Base-by-base conservation (phyloP, 2,888 invertebrate genomes). In the Hirtodrosophila histrioides region DNA sequence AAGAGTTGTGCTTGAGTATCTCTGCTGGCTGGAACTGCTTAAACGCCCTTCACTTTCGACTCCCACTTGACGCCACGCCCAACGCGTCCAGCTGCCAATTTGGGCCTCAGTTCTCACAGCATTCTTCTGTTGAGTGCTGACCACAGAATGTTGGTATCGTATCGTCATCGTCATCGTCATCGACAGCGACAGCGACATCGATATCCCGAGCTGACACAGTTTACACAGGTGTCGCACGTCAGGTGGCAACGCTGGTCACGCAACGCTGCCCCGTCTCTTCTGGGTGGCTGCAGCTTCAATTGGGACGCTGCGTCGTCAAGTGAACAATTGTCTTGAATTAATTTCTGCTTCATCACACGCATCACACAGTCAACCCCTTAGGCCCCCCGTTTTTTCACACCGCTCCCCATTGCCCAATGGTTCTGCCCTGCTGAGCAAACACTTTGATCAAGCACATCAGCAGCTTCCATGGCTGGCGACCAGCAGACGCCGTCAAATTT, bases 401-500 rank as follows among this genome's bases (percentile, higher is more conserved):
- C 81, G 69, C 57, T 64, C 50, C 29, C 23, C 33, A 11, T 11
- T 27, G 39, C 12, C 6, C 41, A 39, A 39, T 9, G 45, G 65
- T 12, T 55, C 10, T 41, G 40, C 51, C 39, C 54, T 45, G 80
- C 56, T 68, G 61, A 57, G 72, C 79, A 88, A 82, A 83, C 88
- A 83, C 67, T 86, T 85, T 85, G 66, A 87, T 86, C 69, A 80
- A 83, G 78, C 67, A 61, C 62, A 51, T 64, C 63, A 66, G 36
- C 51, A 45, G 48, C 44, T 27, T 62, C 57, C 70, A 69, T 64
- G 74, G 72, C 76, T 75, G 81, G 68, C 83, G 74, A 75, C 86
- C 86, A 80, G 85, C 80, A 80, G 87, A 80, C 87, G 85, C 58
- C 90, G 90, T 90, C 89, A 89, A 89, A 90, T 87, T 90, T 89